Base-by-base conservation (phyloP, 2,113 vertebrate genomes). In the Garra rufa region DNA sequence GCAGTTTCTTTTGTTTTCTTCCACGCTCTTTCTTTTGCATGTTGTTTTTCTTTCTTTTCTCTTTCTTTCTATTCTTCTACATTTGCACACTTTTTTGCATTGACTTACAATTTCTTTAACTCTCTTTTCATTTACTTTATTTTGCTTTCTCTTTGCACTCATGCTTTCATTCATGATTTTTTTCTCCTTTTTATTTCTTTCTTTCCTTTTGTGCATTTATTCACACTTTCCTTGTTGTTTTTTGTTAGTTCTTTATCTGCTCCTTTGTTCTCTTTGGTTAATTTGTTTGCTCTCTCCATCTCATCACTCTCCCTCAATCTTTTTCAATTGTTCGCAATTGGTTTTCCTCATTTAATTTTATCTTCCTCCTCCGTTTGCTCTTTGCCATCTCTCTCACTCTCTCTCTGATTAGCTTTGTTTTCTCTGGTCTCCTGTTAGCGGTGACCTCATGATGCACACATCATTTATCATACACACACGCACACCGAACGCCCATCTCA, bases 381-480 rank as follows among this genome's bases (percentile, higher is more conserved):
- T 8, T 75, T 3, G 15, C 43, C n/a, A 6, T 26, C 21, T 46
- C 67, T 26, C 17, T 57, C 34, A 52, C 63, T 70, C 15, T 82
- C 44, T 83, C 34, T 59, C 9, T 52, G 38, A 50, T 46, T 80
- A 28, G 24, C 55, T 61, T 50, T 79, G 48, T 77, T 30, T 77
- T 61, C 26, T 15, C 21, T 69, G 76, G 52, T 46, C 55, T 83
- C 17, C 65, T 38, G 57, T 81, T 81, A 50, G 44, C 43, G 46
- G 69, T 24, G 59, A 81, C 80, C 80, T 82, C 65, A 13, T 24
- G 46, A 52, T 41, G 1, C 46, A 17, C 61, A 50, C 63, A 82
- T 82, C 28, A 52, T 82, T 82, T 82, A 82, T 82, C 79, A 50
- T 24, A 30, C 61, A 67, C 63, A 81, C 78, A 1, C 19, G 6